These are phyloP conservation scores for Scaptomyza parva DNA, from an alignment of 2,888 invertebrate genomes.

Conservation along the genomic window DNA sequence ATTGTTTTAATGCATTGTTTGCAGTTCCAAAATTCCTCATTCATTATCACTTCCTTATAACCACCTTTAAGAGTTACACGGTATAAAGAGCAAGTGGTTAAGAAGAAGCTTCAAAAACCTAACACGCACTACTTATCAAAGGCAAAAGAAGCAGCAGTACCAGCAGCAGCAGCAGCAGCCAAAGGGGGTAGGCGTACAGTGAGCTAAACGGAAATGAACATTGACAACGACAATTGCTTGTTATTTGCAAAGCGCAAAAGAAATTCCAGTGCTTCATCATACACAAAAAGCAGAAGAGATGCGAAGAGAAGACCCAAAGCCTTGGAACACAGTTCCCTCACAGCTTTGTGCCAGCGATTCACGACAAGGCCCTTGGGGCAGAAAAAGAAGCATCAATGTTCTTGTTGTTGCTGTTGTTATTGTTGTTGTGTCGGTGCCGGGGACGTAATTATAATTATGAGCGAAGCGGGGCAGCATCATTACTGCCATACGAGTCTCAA, in stretches of 20 bases:
- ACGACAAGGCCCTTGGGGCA: constrained; percentile 8
- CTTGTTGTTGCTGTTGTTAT: constrained; percentile 1
- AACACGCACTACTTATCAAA: constrained; percentile 48
- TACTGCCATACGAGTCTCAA: constrained; percentile 65
- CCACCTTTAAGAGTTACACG: neutral
- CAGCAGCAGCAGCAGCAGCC: neutral
- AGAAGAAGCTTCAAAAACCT: constrained; percentile 26
- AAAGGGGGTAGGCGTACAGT: constrained; percentile 2
- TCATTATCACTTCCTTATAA: no score
- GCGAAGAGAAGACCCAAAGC: constrained; percentile 26
- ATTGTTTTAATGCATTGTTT: no score
- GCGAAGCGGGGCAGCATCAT: constrained; percentile 67
- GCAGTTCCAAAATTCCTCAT: no score
- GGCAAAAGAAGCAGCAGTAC: neutral
- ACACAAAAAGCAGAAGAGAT: no score
- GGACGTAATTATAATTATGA: constrained; percentile 77
- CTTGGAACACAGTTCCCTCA: constrained; percentile 20
- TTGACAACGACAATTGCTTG: constrained; percentile 83
- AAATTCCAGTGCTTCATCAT: constrained; percentile 72
- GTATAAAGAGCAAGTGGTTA: constrained; percentile 10
- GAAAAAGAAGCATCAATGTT: constrained; percentile 2
- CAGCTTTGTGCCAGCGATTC: constrained; percentile 9
- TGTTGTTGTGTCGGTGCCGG: constrained; percentile 18
- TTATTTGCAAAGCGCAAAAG: constrained; percentile 75
- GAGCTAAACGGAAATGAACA: constrained; percentile 82